A percentile compares a stretch with the other conserved stretches of the same genome.
These are phyloP conservation scores for Junonia oenone DNA, from an alignment of 2,888 invertebrate genomes.

Conservation along the genomic window DNA sequence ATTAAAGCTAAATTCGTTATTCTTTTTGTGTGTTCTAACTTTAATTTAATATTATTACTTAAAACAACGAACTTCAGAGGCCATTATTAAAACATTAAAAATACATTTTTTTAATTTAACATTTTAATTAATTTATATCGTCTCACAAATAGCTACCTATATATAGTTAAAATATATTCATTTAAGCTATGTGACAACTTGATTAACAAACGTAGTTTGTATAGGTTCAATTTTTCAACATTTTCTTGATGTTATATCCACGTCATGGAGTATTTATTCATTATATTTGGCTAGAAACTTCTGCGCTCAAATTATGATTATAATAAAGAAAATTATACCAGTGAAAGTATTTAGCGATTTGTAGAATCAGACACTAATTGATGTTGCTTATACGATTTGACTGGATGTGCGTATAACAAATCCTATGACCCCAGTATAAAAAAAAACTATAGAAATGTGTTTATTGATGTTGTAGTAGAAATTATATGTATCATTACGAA, in stretches of 20 bases:
- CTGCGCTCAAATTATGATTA: background rate
- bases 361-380: conserved; percentile 12
- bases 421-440: conserved; percentile 19
- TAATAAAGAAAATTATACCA: background rate
- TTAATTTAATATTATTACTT: background rate
- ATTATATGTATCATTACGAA: conserved; percentile 3
- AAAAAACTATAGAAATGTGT: background rate
- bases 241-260: background rate
- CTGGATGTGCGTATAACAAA: background rate
- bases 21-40: background rate
- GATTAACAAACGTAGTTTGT: too few species aligned
- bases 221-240: too few species aligned
- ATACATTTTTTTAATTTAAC: background rate
- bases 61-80: background rate
- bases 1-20: too few species aligned
- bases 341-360: background rate
- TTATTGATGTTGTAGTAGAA: conserved; percentile 20
- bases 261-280: background rate
- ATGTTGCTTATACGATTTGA: conserved; percentile 7
- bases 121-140: too few species aligned
- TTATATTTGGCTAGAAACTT: background rate
- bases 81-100: background rate
- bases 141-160: too few species aligned
- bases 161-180: too few species aligned
- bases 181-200: too few species aligned